Percentiles rank a stretch among this genome's conserved stretches.
Conservation (phyloP, 2,113 vertebrate species). For the Rhynchopsitta pachyrhyncha region DNA sequence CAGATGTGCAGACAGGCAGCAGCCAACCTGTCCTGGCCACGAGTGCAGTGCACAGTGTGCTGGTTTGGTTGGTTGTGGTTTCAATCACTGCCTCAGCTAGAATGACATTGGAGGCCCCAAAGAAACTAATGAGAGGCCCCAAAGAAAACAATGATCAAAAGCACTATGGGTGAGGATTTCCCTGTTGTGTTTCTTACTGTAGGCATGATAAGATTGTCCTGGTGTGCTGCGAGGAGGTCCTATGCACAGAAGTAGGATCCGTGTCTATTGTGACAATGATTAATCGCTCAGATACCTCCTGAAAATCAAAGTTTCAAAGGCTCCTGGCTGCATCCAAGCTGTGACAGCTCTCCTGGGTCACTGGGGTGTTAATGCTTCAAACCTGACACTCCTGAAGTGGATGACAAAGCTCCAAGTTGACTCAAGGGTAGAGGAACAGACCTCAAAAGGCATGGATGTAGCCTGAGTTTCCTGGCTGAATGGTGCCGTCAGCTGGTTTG, state of each 20-base stretch:
- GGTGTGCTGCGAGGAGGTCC: not conserved
- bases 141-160: not conserved
- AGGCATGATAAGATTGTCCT: rapidly evolving
- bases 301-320: not conserved
- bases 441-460: not conserved
- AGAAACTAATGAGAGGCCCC: not conserved
- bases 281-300: not conserved
- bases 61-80: not conserved
- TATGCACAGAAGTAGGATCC: not conserved
- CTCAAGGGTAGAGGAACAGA: not conserved
- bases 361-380: not conserved
- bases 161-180: not conserved
- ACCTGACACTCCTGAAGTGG: not conserved
- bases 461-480: not conserved
- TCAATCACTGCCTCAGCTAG: not conserved
- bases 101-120: not conserved
- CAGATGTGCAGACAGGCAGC: not conserved
- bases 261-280: not conserved
- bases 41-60: rapidly evolving
- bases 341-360: not conserved
- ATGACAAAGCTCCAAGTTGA: not conserved
- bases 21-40: not conserved
- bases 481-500: not conserved
- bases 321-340: not conserved
- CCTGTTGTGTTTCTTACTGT: not conserved